phyloP scores from a whole-genome alignment of 1,140 invertebrate genomes.

The Procambarus clarkii region DNA sequence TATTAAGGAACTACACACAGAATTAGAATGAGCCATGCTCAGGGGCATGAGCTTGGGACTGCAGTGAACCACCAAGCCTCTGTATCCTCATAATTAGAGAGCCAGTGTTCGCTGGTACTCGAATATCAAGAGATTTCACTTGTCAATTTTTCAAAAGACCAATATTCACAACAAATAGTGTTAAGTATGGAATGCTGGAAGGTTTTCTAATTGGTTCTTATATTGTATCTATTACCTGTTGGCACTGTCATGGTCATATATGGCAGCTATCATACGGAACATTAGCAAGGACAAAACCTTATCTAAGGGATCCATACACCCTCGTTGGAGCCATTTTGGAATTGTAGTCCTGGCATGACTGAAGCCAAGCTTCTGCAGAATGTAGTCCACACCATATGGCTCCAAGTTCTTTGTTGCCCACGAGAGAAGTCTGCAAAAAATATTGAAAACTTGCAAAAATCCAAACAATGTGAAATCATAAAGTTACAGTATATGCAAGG shows the following conservation, averaged over 20 bases:
- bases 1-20: too few species aligned
- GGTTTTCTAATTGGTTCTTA: neutral
- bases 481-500: neutral
- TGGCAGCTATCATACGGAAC: constrained; percentile 75
- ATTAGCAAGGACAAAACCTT: constrained; percentile 82
- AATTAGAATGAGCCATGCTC: too few species aligned
- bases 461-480: neutral
- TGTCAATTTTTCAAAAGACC: too few species aligned
- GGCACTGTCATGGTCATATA: constrained; percentile 70
- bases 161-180: too few species aligned
- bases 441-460: neutral
- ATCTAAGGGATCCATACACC: constrained; percentile 96
- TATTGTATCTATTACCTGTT: constrained; percentile 39
- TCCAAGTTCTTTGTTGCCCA: constrained; percentile 97
- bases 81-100: neutral
- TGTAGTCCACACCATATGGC: constrained; percentile 97
- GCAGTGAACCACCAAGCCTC: too few species aligned
- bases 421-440: constrained; percentile 84
- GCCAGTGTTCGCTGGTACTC: too few species aligned
- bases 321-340: constrained; percentile 98
- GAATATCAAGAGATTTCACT: too few species aligned
- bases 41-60: too few species aligned
- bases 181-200: too few species aligned
- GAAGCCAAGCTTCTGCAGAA: constrained; percentile 96
- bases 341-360: constrained; percentile 97